Evolutionary conservation across 2,113 vertebrate species (phyloP).

Genomic region (Hippocampus guttulatus): DNA sequence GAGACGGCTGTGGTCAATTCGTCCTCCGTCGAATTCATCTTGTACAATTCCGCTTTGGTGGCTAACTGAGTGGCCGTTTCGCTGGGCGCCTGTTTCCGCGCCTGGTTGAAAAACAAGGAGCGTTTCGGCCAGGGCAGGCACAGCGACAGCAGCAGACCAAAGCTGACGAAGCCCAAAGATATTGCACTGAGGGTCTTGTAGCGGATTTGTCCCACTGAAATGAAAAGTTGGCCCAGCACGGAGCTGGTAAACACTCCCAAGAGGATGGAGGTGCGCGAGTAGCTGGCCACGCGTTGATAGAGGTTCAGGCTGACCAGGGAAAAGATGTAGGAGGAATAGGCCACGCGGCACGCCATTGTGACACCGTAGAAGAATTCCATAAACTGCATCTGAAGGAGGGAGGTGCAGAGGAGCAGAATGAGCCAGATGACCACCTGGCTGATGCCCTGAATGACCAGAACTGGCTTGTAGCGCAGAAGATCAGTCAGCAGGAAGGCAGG

Average conservation of each 20-base stretch:
- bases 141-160: conserved; percentile 76
- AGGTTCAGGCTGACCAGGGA: conserved; percentile 76
- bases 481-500: conserved; percentile 91
- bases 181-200: conserved; percentile 73
- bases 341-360: conserved; percentile 90
- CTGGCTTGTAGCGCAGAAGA: conserved; percentile 87
- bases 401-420: conserved; percentile 76
- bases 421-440: conserved; percentile 88
- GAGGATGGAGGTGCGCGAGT: conserved; percentile 82
- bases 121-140: conserved; percentile 83
- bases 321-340: conserved; percentile 98
- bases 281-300: conserved; percentile 90
- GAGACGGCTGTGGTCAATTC: background rate
- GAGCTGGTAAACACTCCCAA: conserved; percentile 92
- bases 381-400: conserved; percentile 83
- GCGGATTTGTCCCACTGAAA: conserved; percentile 55
- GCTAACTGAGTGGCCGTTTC: conserved; percentile 42
- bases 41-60: conserved; percentile 58
- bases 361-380: conserved; percentile 94
- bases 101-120: conserved; percentile 89
- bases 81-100: background rate
- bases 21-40: conserved; percentile 35
- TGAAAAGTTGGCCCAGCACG: conserved; percentile 83
- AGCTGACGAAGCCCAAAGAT: conserved; percentile 81
- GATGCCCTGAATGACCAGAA: conserved; percentile 85